A percentile compares a stretch with the other conserved stretches of the same genome.
Conservation (phyloP, 2,888 invertebrate genomes). For the Apantesis nais region DNA sequence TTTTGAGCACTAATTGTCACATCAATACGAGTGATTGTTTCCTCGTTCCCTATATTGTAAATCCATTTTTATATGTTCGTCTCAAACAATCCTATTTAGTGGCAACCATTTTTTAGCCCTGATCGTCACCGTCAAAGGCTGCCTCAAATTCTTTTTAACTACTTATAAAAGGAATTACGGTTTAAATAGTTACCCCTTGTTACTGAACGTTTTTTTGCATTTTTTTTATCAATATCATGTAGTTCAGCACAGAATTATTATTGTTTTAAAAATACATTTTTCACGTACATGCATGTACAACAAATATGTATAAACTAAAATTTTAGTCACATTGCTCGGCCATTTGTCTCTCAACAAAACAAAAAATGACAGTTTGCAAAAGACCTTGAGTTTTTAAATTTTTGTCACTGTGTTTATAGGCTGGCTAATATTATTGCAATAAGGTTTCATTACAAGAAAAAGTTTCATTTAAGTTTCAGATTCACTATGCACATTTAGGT, state of each 20-base stretch:
- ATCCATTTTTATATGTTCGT: neutral
- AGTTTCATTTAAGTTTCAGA: neutral
- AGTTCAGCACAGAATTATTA: too few relatives aligned
- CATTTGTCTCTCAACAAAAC: constrained; percentile 65
- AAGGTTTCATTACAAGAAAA: constrained; percentile 11
- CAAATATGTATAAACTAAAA: constrained; percentile 76
- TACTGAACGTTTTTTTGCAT: too few relatives aligned
- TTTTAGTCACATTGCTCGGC: constrained; percentile 82
- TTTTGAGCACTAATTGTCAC: too few relatives aligned
- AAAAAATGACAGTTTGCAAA: constrained; percentile 57
- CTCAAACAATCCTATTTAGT: too few relatives aligned
- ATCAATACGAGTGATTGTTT: too few relatives aligned
- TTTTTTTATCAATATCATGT: too few relatives aligned
- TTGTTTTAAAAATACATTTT: too few relatives aligned
- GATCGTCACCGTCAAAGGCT: neutral
- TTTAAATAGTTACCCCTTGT: too few relatives aligned
- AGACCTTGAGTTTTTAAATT: constrained; percentile 43
- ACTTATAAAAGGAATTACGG: too few relatives aligned
- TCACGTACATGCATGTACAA: too few relatives aligned
- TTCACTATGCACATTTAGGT: neutral
- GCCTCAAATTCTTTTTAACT: neutral
- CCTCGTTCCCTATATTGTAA: too few relatives aligned
- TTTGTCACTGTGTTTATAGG: constrained; percentile 13
- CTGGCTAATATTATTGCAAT: constrained; percentile 5
- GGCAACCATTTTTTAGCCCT: too few relatives aligned